These are phyloP conservation scores for Anas bahamensis DNA, from an alignment of 2,797 vertebrate genomes.

Conservation along the genomic window DNA sequence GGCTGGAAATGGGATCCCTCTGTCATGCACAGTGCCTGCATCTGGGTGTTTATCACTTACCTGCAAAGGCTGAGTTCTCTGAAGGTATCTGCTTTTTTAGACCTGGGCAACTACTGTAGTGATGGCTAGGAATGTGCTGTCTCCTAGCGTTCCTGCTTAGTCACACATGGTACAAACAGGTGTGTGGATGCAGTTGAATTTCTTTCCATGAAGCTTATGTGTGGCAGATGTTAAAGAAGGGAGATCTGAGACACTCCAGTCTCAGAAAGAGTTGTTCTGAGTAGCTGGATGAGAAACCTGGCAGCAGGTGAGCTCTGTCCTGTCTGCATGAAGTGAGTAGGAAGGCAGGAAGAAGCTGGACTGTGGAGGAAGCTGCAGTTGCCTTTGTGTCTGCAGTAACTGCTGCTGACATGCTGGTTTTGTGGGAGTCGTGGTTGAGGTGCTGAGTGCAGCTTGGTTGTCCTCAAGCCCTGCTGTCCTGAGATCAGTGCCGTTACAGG, in stretches of 20 bases:
- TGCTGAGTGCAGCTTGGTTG: not conserved
- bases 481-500: not conserved
- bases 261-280: not conserved
- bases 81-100: not conserved
- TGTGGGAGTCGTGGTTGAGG: not conserved
- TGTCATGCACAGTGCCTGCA: not conserved
- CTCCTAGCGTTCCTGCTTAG: not conserved
- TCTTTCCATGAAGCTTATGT: not conserved
- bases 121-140: not conserved
- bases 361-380: not conserved
- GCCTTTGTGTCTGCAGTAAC: not conserved
- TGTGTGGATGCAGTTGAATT: not conserved
- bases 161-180: not conserved
- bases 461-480: not conserved
- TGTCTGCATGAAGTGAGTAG: not conserved
- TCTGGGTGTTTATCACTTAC: not conserved
- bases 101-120: not conserved
- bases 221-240: not conserved
- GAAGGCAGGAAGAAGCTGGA: not conserved
- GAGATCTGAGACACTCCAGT: not conserved
- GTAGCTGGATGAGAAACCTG: not conserved
- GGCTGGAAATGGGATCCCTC: not conserved
- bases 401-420: not conserved
- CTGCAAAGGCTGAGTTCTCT: not conserved
- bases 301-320: not conserved